These are phyloP conservation scores for Noctuana brunneofusca DNA, from an alignment of 2,888 invertebrate species.

Conservation along the genomic window DNA sequence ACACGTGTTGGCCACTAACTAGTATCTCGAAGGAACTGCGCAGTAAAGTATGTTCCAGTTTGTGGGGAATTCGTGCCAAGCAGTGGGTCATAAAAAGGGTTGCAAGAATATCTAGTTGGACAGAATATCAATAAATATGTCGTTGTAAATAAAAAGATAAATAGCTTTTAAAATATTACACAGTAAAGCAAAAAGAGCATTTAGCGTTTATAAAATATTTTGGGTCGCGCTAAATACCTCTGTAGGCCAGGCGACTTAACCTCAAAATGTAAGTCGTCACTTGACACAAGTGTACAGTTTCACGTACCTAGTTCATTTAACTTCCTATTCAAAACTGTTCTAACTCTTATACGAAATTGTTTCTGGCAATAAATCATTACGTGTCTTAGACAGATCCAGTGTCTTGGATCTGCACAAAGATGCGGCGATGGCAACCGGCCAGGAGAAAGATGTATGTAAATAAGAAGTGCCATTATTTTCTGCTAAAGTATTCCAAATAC, in stretches of 20 bases:
- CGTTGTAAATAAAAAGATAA: background rate
- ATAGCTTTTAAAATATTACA: background rate
- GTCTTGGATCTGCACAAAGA: slow-evolving; percentile 15
- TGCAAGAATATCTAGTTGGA: no score
- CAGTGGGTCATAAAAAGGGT: no score
- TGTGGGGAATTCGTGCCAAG: no score
- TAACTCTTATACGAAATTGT: no score
- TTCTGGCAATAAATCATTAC: no score
- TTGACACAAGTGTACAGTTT: background rate
- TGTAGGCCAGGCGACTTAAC: background rate
- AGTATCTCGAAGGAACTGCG: no score
- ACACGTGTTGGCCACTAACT: no score
- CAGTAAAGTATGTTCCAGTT: no score
- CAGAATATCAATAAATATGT: no score
- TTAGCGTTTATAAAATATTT: slow-evolving; percentile 1
- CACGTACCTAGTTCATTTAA: slow-evolving; percentile 3
- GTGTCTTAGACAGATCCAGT: background rate
- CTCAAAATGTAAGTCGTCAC: background rate
- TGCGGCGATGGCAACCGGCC: slow-evolving; percentile 26
- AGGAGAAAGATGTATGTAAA: slow-evolving; percentile 26
- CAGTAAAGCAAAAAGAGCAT: background rate
- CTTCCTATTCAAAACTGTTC: no score
- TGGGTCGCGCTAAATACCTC: slow-evolving; percentile 12
- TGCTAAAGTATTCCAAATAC: slow-evolving; percentile 16
- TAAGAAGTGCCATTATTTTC: slow-evolving; percentile 19